Evolutionary conservation across 1,140 invertebrate genomes (phyloP), one percentile per base, ranked within the genome.

Genomic region (Atta texana): DNA sequence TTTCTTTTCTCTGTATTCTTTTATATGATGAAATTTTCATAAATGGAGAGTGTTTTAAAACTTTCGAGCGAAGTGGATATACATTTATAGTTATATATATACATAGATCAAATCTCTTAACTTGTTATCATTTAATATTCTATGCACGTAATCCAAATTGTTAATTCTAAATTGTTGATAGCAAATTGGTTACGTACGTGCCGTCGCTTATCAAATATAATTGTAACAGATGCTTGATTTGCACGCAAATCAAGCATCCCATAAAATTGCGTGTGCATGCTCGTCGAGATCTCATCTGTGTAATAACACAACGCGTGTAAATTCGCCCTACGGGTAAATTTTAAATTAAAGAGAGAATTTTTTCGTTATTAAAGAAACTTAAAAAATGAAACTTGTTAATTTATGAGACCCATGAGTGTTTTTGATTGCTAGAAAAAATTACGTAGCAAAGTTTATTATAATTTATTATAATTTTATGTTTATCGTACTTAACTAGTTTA

Each of bases 121-220:
- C 10, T 51, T 57, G 21, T 10, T 55, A 71, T 53, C n/a, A 57
- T 68, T 74, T 21, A 14, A 0, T 34, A 80, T 80, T 68, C 3
- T 21, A 6, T 24, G 12, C 16, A n/a, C 61, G 44, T 68, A 69
- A 57, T 21, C 18, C 4, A 78, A 55, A 12, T 69, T 39, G 63
- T 69, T 69, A 61, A 80, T 69, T 10, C n/a, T 44, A 80, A 69
- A 81, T 63, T 63, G 24, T 81, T 81, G 64, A 71, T 81, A 71
- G 34, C n/a, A 7, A 75, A 75, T 14, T 74, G 31, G 4, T 68
- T 39, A 14, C 49, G 10, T 61, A 76, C 12, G 24, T 55, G 61
- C 6, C 18, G 8, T 18, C 12, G 39, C 44, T 72, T 34, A 74
- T 84, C 39, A 72, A 34, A 24, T 51, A 49, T 77, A 77, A 78